Base-by-base conservation (phyloP, 2,888 invertebrate genomes). In the Chironomus tentans region DNA sequence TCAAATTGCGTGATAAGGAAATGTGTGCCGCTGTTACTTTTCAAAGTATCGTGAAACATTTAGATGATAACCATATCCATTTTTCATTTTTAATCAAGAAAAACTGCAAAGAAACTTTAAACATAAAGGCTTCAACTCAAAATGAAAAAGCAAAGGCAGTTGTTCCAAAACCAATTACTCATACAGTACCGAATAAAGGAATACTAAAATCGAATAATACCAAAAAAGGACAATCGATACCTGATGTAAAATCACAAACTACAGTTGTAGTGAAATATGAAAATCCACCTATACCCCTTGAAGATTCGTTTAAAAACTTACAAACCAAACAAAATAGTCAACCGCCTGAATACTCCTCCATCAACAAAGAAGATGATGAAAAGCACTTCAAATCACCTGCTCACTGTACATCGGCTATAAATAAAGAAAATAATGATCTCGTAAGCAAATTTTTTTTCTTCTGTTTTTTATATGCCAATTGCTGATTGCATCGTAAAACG, bases 11-110 rank as follows among this genome's bases (percentile, higher is more conserved):
- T 56, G 76, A 76, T 68, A 56, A 68, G 2, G 76, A 76, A 38
- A n/a, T 22, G 28, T 76, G 76, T 46, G 76, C 69, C 7, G 76
- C 76, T 15, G 24, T 76, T 1, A 76, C 76, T 15, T 76, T 15
- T 21, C 5, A 50, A 21, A 47, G 56, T 21, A 76, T 76, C 18
- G 13, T 38, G 46, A 76, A 76, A 15, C 56, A 76, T 69, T 76
- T 76, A 47, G 18, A 47, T 48, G 76, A 76, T 3, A 50, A 24
- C 6, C 68, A 69, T 24, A 69, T 76, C 3, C 76, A 76, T 15
- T 76, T 76, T 21, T 69, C 69, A 56, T 76, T 76, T 69, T n/a
- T 76, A 38, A 69, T 76, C 21, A 76, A 76, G 38, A 68, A 68
- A 7, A 76, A 68, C 21, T n/a, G 18, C 15, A 68, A 75, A n/a